Evolutionary conservation across 2,888 invertebrate genomes (phyloP), one percentile per base, ranked within the genome.

Genomic region (Orthosia gothica): DNA sequence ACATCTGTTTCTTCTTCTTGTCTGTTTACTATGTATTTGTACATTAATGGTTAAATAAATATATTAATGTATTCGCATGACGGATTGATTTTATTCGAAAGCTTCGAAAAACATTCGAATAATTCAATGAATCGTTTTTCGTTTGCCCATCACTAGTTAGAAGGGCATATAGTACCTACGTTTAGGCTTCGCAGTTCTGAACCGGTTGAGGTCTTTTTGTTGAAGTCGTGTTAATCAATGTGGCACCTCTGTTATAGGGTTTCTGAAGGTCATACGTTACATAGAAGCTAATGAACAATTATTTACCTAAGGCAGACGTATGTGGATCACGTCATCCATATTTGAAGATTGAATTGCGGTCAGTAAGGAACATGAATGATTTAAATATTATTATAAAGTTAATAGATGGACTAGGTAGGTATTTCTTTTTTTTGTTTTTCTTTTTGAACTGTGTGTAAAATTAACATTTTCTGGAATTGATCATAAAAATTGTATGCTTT

Each of bases 161-260:
- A 81, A 87, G 82, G 84, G 81, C 78, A 81, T 18, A 55, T 47
- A 76, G 52, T n/a, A 62, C 32, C 59, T 65, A 54, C 59, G 67
- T 76, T 76, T 67, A 75, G 63, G 45, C 65, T 62, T 62, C 59
- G 47, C 70, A 13, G 74, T 81, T 71, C 50, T 58, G 66, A 87
- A 84, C 79, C 75, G 70, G 81, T 79, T 83, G 63, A 76, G 58
- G 65, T 64, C 57, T 79, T 86, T 82, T 86, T 83, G 72, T 86
- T 81, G 55, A 54, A 74, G 52, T 67, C 69, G 83, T 72, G 68
- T 12, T 76, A 88, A 88, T 84, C 77, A 84, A 76, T 75, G 78
- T 80, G 83, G 75, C 81, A 66, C 80, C 70, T 65, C 75, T 74
- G 62, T 78, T 73, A 63, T 58, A 20, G 26, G 52, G 7, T 23